phyloP scores from a whole-genome alignment of 2,888 invertebrate species.

The Acanthosepion lycidas region DNA sequence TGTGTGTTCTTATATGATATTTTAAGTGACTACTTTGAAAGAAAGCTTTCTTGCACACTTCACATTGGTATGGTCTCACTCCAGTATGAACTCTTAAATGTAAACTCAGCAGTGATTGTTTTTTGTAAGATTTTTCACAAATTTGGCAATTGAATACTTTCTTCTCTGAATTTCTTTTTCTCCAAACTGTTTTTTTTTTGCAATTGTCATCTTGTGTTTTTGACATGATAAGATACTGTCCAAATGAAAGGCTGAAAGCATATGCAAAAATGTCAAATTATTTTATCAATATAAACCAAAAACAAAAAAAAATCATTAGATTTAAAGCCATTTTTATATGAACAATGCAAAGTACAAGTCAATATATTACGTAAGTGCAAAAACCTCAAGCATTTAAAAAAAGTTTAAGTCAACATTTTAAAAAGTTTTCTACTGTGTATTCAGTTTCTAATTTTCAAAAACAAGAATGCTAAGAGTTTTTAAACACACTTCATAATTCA shows the following conservation, averaged over 20 bases:
- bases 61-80: neutral
- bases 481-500: too few species aligned
- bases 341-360: too few species aligned
- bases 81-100: neutral
- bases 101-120: neutral
- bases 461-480: too few species aligned
- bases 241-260: neutral
- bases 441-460: too few species aligned
- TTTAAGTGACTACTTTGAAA: neutral
- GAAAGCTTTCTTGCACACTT: neutral
- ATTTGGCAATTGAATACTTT: neutral
- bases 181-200: neutral
- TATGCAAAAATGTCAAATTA: neutral
- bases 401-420: too few species aligned
- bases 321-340: too few species aligned
- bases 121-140: conserved; percentile 15
- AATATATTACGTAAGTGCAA: too few species aligned
- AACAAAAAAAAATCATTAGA: too few species aligned
- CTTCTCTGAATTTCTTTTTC: neutral
- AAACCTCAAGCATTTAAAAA: too few species aligned
- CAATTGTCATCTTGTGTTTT: neutral
- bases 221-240: neutral
- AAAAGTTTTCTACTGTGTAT: too few species aligned
- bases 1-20: neutral
- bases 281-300: neutral